Evolutionary conservation across 2,888 invertebrate genomes (phyloP), one percentile per base, ranked within the genome.

Genomic region (Ennomos fuscantarius): DNA sequence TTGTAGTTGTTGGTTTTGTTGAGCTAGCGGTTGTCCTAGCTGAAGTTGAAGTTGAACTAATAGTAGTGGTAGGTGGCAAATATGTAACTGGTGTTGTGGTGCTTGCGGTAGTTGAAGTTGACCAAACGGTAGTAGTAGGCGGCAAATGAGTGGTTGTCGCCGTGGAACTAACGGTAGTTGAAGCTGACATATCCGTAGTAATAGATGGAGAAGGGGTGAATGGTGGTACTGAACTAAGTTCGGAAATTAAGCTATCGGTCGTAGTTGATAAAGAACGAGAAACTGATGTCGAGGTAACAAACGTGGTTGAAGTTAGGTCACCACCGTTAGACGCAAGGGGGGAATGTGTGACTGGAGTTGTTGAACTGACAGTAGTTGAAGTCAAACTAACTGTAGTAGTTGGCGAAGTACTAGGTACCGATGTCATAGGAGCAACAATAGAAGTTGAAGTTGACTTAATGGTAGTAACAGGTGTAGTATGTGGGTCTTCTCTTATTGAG

Each of bases 1-100:
- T 10, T 9, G 31, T 44, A 12, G 46, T 36, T n/a, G 48, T 61
- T 56, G 59, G 35, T 31, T 46, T 8, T 41, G 35, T 45, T 36
- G 34, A 33, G 11, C 6, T 10, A 1, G 13, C 33, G 32, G 15
- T 49, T 31, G 41, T 47, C 0, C 3, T n/a, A n/a, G 24, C 35
- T 31, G 8, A 8, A 3, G 31, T 11, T 12, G 34, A 8, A 2
- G 9, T 35, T 8, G 35, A 32, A 1, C 9, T 44, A n/a, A 13
- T 34, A 9, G 8, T 52, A 15, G 13, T 9, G 8, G n/a, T 47
- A 24, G 41, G 24, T 24, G 24, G 53, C 47, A 8, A 37, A 34
- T 34, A 35, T n/a, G 12, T 34, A 42, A 11, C 9, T 13, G 12
- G n/a, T 43, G 41, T 1, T 12, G 40, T 40, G 8, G 51, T 32